Evolutionary conservation across 2,113 vertebrate genomes (phyloP).

Genomic region (Hydrochoerus hydrochaeris): DNA sequence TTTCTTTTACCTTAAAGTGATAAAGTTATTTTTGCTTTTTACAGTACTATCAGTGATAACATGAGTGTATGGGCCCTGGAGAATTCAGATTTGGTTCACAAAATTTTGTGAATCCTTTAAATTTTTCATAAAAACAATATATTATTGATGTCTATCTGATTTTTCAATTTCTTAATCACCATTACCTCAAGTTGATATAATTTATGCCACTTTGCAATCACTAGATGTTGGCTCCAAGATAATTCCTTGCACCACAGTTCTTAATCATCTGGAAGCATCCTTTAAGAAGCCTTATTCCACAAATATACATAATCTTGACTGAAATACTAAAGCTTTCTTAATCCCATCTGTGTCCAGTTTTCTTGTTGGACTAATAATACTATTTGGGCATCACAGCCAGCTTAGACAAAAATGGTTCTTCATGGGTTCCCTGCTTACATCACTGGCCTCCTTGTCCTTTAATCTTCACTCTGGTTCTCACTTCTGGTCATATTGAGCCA

Average conservation of each 20-base stretch:
- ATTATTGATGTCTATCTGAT: neutral
- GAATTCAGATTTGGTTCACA: neutral
- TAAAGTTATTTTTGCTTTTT: neutral
- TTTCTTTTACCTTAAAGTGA: neutral
- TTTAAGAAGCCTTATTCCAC: neutral
- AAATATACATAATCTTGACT: neutral
- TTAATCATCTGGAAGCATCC: neutral
- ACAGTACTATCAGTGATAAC: neutral
- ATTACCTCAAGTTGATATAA: neutral
- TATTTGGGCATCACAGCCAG: neutral
- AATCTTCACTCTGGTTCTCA: neutral
- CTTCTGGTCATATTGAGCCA: neutral
- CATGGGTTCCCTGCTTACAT: neutral
- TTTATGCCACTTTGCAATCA: neutral
- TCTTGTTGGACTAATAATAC: neutral
- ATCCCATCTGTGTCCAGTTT: neutral
- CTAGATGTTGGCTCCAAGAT: constrained; percentile 22
- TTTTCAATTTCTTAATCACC: constrained; percentile 54
- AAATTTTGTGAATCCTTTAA: constrained; percentile 5
- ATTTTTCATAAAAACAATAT: neutral
- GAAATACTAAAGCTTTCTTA: neutral
- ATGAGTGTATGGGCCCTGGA: neutral
- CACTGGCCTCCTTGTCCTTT: neutral
- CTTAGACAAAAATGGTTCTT: neutral
- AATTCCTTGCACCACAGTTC: neutral